Base-by-base conservation (phyloP, 1,140 invertebrate species). In the Meloidogyne exigua region DNA sequence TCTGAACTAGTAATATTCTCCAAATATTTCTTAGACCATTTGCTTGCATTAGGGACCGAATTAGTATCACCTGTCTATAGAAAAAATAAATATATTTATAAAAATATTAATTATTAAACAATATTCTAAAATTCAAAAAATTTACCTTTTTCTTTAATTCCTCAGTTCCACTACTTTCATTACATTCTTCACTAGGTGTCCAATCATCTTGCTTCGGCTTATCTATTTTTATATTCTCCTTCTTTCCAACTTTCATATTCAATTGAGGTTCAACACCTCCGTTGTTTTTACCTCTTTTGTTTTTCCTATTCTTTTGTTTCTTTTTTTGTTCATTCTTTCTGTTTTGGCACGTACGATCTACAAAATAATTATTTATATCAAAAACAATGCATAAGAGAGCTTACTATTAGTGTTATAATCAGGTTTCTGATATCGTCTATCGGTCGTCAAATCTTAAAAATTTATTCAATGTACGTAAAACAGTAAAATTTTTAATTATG, bases 1-100 rank as follows among this genome's bases (percentile, higher is more conserved):
- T 57, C 49, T n/a, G 18, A 57, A 57, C 49, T 57, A n/a, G 49
- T 57, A n/a, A 57, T n/a, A 57, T n/a, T 57, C 49, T 57, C 49
- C 18, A 57, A 57, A 57, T 57, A 57, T 57, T 7, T 57, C 9
- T n/a, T 57, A n/a, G 49, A 18, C 18, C 49, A 57, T 57, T 57
- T 57, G 7, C 49, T 57, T 57, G 18, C 49, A n/a, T 2, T 5
- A n/a, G 49, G 49, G 13, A 7, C 49, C 18, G 49, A 57, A 57
- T 10, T 57, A 57, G 13, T 57, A 2, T 21, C n/a, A n/a, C n/a
- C 9, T 7, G 18, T n/a, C 18, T 57, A 1, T 39, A 39, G 10
- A 39, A 39, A 39, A 39, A 15, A 18, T 15, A 15, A n/a, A n/a
- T n/a, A 18, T n/a, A 57, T 57, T 57, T 57, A 7, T 18, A 9